Conservation (phyloP, 2,113 vertebrate species). For the Rhinichthys klamathensis region DNA sequence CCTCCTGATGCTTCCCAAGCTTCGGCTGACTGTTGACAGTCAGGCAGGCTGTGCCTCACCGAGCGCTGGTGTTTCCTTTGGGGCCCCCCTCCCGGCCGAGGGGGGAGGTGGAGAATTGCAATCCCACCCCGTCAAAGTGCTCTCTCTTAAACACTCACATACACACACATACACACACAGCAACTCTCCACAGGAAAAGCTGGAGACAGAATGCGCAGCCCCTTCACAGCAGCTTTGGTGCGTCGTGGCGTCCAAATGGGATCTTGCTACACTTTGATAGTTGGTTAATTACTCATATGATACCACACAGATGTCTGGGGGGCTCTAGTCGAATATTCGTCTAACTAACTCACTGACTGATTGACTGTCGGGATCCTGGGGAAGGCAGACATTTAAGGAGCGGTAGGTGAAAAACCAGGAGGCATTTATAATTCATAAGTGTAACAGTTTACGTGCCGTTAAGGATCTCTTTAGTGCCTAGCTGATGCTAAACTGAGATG, state of each 20-base stretch:
- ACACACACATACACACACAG: constrained; percentile 50
- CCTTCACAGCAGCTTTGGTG: constrained; percentile 75
- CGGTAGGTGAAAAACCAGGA: constrained; percentile 83
- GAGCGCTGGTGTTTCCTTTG: constrained; percentile 74
- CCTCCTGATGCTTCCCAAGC: constrained; percentile 38
- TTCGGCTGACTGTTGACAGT: constrained; percentile 49
- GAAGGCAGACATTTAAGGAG: constrained; percentile 81
- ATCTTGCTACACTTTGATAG: constrained; percentile 79
- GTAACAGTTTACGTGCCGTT: constrained; percentile 80
- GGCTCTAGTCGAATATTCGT: constrained; percentile 80
- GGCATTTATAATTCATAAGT: constrained; percentile 81
- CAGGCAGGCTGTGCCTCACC: constrained; percentile 69
- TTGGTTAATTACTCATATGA: constrained; percentile 84
- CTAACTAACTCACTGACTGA: constrained; percentile 62
- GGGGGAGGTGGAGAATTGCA: constrained; percentile 87
- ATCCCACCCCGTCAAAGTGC: constrained; percentile 79
- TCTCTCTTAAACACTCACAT: constrained; percentile 53
- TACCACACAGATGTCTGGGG: constrained; percentile 82
- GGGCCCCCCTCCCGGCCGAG: constrained; percentile 74
- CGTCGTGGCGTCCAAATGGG: constrained; percentile 77
- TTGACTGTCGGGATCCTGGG: constrained; percentile 76
- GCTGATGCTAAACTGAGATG: constrained; percentile 81
- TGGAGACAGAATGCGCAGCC: constrained; percentile 77
- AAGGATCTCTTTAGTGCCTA: constrained; percentile 75
- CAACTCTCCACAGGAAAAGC: constrained; percentile 78